phyloP scores from a whole-genome alignment of 2,797 vertebrate genomes.

The Sebastiscus tertius region DNA sequence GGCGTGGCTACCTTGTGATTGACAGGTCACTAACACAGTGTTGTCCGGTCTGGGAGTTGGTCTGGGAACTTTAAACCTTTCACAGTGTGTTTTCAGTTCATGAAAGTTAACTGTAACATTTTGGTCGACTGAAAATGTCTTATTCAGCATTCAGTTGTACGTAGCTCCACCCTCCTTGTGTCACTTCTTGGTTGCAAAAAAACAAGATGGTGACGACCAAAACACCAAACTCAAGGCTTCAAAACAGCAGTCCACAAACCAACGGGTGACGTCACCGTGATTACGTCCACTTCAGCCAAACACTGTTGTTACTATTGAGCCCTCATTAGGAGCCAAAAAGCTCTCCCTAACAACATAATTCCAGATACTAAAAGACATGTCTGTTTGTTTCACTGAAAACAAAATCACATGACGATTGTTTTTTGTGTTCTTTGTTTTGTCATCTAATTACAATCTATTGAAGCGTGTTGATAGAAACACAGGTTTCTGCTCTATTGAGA shows the following conservation, averaged over 20 bases:
- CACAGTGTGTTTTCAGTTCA: too few species aligned
- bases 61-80: too few species aligned
- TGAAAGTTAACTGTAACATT: too few species aligned
- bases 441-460: neutral
- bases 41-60: too few species aligned
- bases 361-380: neutral
- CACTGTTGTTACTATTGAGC: neutral
- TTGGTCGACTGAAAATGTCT: neutral
- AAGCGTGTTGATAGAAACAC: neutral
- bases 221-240: neutral
- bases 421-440: neutral
- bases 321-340: neutral
- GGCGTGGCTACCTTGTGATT: too few species aligned
- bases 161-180: neutral
- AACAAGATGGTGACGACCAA: neutral
- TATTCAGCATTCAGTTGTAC: neutral
- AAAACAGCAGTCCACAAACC: neutral
- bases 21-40: rapidly evolving
- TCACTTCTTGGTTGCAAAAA: neutral
- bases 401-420: neutral
- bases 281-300: neutral
- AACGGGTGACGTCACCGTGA: neutral
- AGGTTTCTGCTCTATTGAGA: neutral
- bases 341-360: neutral
- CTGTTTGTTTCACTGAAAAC: neutral